Evolutionary conservation across 1,140 invertebrate species (phyloP).

Genomic region (Drosophila neocordata): DNA sequence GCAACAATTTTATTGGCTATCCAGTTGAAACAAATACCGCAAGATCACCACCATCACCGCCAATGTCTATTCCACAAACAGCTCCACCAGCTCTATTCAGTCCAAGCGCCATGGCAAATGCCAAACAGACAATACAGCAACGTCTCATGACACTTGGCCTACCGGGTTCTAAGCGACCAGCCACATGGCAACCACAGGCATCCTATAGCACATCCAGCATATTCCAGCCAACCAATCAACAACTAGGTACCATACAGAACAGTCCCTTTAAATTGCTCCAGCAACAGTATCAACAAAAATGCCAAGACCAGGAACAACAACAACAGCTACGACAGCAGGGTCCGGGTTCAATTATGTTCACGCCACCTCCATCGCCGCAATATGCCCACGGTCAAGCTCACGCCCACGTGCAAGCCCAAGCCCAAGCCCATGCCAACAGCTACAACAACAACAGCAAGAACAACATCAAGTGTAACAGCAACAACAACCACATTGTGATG

Average conservation of each 20-base stretch:
- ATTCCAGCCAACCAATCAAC: conserved; percentile 50
- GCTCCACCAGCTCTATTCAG: conserved; percentile 37
- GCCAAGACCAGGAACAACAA: conserved; percentile 44
- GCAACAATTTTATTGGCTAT: conserved; percentile 46
- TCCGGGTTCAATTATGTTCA: conserved; percentile 29
- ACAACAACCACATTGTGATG: conserved; percentile 56
- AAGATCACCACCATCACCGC: conserved; percentile 11
- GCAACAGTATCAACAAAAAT: conserved; percentile 63
- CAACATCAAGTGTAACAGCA: conserved; percentile 14
- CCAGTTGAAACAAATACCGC: not conserved
- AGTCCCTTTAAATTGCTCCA: conserved; percentile 57
- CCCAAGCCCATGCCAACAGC: conserved; percentile 29
- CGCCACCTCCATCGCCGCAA: conserved; percentile 61
- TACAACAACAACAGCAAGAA: conserved; percentile 16
- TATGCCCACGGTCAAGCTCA: conserved; percentile 45
- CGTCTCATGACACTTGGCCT: conserved; percentile 56
- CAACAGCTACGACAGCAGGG: conserved; percentile 13
- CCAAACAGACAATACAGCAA: conserved; percentile 73
- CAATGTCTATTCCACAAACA: conserved; percentile 17
- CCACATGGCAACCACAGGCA: conserved; percentile 61
- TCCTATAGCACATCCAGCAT: conserved; percentile 64
- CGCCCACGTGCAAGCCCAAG: conserved; percentile 39
- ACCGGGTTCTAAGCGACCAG: conserved; percentile 29
- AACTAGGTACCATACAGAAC: conserved; percentile 1
- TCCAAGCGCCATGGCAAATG: conserved; percentile 60